Evolutionary conservation across 92 coral and sea anemone species (phyloP), one percentile per base, ranked within the genome.

Genomic region (Chrysogorgia sp.): DNA sequence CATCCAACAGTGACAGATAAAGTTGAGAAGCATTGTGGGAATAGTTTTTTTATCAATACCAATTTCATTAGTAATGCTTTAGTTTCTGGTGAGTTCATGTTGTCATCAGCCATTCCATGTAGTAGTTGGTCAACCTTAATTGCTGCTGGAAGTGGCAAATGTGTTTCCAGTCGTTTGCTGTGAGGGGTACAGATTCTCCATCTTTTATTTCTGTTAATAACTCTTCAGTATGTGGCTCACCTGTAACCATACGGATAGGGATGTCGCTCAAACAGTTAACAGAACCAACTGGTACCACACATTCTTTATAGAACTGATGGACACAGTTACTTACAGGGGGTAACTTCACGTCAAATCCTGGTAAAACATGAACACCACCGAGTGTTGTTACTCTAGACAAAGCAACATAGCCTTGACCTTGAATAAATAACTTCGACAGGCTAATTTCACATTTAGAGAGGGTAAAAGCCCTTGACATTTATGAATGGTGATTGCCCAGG

Each of bases 341-440:
- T 17, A 80, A 68, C 10, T 33, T 47, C 9, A 63, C 10, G 60
- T 81, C 86, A 34, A 34, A 26, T 34, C 86, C 86, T 12, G 86
- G 86, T 30, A 57, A 14, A 57, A 81, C 74, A 23, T 81, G 86
- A 26, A 81, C 37, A 28, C 86, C 86, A 35, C 24, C 34, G n/a
- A 81, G 40, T 21, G 79, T 58, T 23, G 64, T 59, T 29, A 63
- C 33, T 26, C 86, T 45, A 10, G 86, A 81, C 80, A 81, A 57
- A 9, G 86, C 86, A 57, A 81, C 80, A 59, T 81, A 81, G 2
- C 81, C 86, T 74, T 71, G 86, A 6, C 79, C 85, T 19, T 55
- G 78, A 8, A 69, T 69, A 58, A 69, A 81, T 2, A 69, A 61
- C 1, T 67, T 58, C 24, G 37, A 58, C 8, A 71, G 17, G 35